Base-by-base conservation (phyloP, 37 sponge, comb jelly and placozoan genomes). In the Cliona cf. orientalis region DNA sequence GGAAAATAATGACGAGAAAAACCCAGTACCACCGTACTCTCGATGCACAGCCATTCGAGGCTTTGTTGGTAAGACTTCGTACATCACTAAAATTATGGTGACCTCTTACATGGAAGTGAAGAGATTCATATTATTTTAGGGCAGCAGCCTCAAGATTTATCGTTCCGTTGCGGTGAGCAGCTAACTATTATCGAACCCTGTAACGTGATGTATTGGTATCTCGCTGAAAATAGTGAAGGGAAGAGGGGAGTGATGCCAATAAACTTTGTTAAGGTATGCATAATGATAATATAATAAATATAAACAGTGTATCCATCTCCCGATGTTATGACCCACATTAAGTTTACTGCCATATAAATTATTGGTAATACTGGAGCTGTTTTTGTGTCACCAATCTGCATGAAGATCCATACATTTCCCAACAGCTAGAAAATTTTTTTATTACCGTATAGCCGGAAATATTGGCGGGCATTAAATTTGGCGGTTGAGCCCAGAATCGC, bases 171-270 rank as follows among this genome's bases (percentile, higher is more conserved):
- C 12, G 91, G 91, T 39, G 91, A 91, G 5, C 29, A 35, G 14
- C 26, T 91, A 38, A 82, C 66, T 12, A 72, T 91, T 0, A 35
- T 91, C 28, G 81, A 86, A 35, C 91, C 91, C 21, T 86, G 74
- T 43, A 86, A 72, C 44, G 67, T 49, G 7, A 28, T 86, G 45
- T 91, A 57, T 79, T 91, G 87, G 87, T 91, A 91, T 60, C 56
- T 82, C 19, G 91, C 83, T 32, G 69, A 82, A 29, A 72, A 91
- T 61, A 19, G 12, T 0, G 14, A n/a, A n/a, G 87, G 83, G 7
- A 25, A 77, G 39, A 70, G 75, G 41, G 91, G 91, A 34, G 59
- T 86, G 22, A 75, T 91, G 7, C 91, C 91, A 3, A 77, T 91
- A 46, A 91, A 33, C 1, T 75, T 46, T 69, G 39, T 90, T 12